A percentile compares a stretch with the other conserved stretches of the same genome.
These are phyloP conservation scores for Lasioglossum oenotherae DNA, from an alignment of 2,888 invertebrate species.

Conservation along the genomic window DNA sequence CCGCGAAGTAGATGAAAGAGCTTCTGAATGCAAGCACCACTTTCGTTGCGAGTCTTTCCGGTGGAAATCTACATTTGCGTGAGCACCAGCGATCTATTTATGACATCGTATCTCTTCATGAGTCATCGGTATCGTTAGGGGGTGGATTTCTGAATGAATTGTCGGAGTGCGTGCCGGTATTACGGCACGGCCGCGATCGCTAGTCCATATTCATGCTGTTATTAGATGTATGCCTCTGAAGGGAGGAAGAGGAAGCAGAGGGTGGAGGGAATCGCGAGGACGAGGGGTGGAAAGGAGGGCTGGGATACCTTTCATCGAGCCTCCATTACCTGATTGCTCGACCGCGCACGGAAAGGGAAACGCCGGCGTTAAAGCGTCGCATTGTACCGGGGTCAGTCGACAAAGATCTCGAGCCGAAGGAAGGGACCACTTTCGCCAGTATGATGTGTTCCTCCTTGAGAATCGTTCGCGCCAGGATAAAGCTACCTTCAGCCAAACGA, in stretches of 20 bases:
- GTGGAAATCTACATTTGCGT: neutral
- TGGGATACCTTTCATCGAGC: conserved; percentile 47
- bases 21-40: neutral
- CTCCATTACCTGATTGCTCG: conserved; percentile 69
- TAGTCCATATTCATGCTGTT: conserved; percentile 58
- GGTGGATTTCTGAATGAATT: conserved; percentile 19
- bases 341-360: conserved; percentile 26
- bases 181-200: neutral
- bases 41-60: neutral
- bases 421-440: conserved; percentile 36
- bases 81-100: conserved; percentile 37
- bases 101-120: conserved; percentile 53
- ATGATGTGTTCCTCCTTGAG: conserved; percentile 20
- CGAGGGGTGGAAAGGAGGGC: conserved; percentile 12
- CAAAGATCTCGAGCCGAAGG: conserved; percentile 31
- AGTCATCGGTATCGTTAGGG: conserved; percentile 33
- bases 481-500: neutral
- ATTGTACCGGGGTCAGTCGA: conserved; percentile 17
- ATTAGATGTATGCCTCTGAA: conserved; percentile 40
- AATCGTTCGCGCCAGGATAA: conserved; percentile 12
- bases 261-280: neutral
- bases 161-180: conserved; percentile 18
- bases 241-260: conserved; percentile 3
- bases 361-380: conserved; percentile 53
- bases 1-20: neutral